A percentile compares a stretch with the other conserved stretches of the same genome.
These are phyloP conservation scores for Panopea generosa DNA, from an alignment of 2,888 invertebrate genomes.

Conservation along the genomic window DNA sequence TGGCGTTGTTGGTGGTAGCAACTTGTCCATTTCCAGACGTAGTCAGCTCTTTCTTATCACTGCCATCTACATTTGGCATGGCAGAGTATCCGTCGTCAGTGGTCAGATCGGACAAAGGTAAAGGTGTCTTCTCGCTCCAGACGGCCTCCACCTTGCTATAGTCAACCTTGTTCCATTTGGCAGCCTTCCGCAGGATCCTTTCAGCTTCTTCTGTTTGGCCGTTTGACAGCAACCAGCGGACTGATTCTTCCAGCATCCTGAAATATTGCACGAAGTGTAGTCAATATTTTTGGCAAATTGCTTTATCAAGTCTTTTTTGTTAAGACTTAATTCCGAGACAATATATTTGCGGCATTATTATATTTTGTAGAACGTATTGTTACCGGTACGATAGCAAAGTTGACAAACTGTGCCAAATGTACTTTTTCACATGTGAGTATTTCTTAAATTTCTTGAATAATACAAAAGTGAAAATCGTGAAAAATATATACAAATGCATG, in stretches of 20 bases:
- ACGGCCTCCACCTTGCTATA: constrained; percentile 26
- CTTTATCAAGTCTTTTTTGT: too few species aligned
- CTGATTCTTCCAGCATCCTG: constrained; percentile 72
- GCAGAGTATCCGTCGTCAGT: neutral
- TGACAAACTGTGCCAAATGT: too few species aligned
- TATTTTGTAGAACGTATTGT: too few species aligned
- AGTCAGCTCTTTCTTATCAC: neutral
- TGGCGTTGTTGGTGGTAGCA: neutral
- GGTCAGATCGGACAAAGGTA: neutral
- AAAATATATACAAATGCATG: too few species aligned
- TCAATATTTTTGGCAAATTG: too few species aligned
- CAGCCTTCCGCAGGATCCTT: constrained; percentile 64
- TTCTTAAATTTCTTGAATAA: too few species aligned
- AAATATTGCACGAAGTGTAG: too few species aligned
- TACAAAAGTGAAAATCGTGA: too few species aligned
- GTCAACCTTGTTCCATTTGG: constrained; percentile 63
- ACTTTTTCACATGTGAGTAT: too few species aligned
- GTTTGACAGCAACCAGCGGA: constrained; percentile 72
- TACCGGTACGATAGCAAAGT: too few species aligned
- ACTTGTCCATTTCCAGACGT: neutral
- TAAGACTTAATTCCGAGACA: too few species aligned
- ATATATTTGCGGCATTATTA: too few species aligned
- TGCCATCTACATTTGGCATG: neutral
- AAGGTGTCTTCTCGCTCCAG: neutral
- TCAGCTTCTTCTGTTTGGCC: constrained; percentile 60